These are phyloP conservation scores for Dissostichus mawsoni DNA, from an alignment of 2,113 vertebrate species.

Conservation along the genomic window DNA sequence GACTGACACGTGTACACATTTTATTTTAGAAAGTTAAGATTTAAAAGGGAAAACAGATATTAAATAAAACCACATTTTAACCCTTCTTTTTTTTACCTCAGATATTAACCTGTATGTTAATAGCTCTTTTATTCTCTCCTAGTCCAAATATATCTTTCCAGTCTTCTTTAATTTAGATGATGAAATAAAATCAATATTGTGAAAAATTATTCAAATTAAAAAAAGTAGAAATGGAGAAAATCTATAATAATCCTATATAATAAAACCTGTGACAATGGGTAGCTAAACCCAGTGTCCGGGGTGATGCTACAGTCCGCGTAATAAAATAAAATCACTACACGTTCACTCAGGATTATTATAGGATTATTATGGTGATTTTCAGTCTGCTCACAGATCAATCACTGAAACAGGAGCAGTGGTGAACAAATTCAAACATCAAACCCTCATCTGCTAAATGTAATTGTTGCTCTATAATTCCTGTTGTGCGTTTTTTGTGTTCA, in stretches of 20 bases:
- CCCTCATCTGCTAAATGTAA: slow-evolving; percentile 40
- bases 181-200: slow-evolving; percentile 29
- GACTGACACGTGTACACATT: too few relatives aligned
- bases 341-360: too few relatives aligned
- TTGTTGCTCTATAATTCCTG: slow-evolving; percentile 30
- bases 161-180: slow-evolving; percentile 6
- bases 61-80: background rate
- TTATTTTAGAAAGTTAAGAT: background rate
- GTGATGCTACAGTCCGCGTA: background rate
- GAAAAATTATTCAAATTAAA: slow-evolving; percentile 26
- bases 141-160: background rate
- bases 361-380: slow-evolving; percentile 10
- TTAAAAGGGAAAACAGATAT: background rate
- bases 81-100: background rate
- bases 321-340: slow-evolving; percentile 1
- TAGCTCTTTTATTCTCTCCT: background rate
- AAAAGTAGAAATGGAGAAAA: background rate
- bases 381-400: slow-evolving; percentile 36
- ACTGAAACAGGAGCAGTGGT: slow-evolving; percentile 1
- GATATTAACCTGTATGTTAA: background rate
- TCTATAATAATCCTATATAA: slow-evolving; percentile 43
- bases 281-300: background rate
- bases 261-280: too few relatives aligned
- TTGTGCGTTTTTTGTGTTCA: slow-evolving; percentile 33
- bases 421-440: slow-evolving; percentile 36